Evolutionary conservation across 2,113 vertebrate genomes (phyloP).

Genomic region (Phalacrocorax brasilianus): DNA sequence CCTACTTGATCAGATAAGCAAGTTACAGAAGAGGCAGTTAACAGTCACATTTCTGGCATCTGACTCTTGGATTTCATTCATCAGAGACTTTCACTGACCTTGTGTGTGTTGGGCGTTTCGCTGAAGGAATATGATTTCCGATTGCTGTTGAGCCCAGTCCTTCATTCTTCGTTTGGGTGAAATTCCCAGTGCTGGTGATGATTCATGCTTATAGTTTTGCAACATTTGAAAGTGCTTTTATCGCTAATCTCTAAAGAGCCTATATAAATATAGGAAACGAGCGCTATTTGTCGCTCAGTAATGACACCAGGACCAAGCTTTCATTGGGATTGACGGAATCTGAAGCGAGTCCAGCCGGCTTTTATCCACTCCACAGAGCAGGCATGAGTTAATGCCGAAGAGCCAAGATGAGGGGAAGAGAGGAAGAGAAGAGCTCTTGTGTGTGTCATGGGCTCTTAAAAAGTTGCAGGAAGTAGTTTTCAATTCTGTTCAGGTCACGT

Average conservation of each 20-base stretch:
- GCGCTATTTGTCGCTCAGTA: background rate
- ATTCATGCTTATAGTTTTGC: background rate
- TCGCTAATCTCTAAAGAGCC: background rate
- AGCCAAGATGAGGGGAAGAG: background rate
- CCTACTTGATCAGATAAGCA: background rate
- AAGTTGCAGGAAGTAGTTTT: background rate
- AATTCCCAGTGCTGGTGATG: background rate
- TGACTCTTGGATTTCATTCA: background rate
- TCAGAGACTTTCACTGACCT: background rate
- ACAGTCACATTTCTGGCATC: background rate
- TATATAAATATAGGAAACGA: background rate
- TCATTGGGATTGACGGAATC: background rate
- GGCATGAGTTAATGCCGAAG: fast-evolving
- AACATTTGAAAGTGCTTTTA: background rate
- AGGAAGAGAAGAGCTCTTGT: background rate
- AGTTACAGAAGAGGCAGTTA: background rate
- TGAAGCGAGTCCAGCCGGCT: background rate
- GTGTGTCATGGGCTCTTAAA: background rate
- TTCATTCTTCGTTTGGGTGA: background rate
- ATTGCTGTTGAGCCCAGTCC: background rate
- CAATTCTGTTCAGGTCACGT: background rate
- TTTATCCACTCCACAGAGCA: background rate
- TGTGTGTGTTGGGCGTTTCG: background rate
- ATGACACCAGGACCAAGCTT: background rate
- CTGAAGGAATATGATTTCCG: background rate